These are phyloP conservation scores for Dendroctonus ponderosae DNA, from an alignment of 1,140 invertebrate species.

Conservation along the genomic window DNA sequence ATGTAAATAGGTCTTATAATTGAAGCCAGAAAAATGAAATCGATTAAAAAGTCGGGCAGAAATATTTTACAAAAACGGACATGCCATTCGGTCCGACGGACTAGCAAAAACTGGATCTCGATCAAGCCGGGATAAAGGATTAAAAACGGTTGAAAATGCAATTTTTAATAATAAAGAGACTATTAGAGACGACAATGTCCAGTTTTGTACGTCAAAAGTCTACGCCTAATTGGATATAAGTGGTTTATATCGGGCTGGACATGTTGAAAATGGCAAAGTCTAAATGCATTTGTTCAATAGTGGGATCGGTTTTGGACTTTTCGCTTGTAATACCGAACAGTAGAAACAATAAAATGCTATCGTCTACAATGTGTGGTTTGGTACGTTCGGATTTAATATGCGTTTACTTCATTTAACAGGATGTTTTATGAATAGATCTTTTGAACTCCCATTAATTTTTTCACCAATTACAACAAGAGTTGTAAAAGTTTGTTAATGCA, in stretches of 20 bases:
- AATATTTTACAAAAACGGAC: slow-evolving; percentile 16
- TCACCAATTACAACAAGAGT: too few relatives aligned
- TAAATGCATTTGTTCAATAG: too few relatives aligned
- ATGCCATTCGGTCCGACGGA: background rate
- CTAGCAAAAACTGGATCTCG: slow-evolving; percentile 3
- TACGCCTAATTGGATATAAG: slow-evolving; percentile 11
- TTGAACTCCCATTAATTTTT: too few relatives aligned
- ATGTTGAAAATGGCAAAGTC: too few relatives aligned
- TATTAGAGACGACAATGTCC: slow-evolving; percentile 9
- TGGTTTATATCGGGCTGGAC: background rate
- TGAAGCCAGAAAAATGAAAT: slow-evolving; percentile 7
- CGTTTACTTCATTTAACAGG: too few relatives aligned
- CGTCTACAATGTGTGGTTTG: too few relatives aligned
- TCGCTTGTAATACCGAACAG: too few relatives aligned
- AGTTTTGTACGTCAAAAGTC: slow-evolving; percentile 1
- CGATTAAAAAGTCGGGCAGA: slow-evolving; percentile 11
- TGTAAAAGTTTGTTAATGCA: too few relatives aligned
- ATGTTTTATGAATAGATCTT: too few relatives aligned
- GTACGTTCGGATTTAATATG: too few relatives aligned
- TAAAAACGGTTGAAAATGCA: slow-evolving; percentile 19
- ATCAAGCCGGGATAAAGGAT: slow-evolving; percentile 15
- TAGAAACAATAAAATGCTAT: too few relatives aligned
- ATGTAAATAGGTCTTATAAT: slow-evolving; percentile 21
- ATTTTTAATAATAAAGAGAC: slow-evolving; percentile 25
- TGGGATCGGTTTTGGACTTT: too few relatives aligned